Conservation (phyloP, 2,797 vertebrate genomes). For the Tokudaia muenninki region DNA sequence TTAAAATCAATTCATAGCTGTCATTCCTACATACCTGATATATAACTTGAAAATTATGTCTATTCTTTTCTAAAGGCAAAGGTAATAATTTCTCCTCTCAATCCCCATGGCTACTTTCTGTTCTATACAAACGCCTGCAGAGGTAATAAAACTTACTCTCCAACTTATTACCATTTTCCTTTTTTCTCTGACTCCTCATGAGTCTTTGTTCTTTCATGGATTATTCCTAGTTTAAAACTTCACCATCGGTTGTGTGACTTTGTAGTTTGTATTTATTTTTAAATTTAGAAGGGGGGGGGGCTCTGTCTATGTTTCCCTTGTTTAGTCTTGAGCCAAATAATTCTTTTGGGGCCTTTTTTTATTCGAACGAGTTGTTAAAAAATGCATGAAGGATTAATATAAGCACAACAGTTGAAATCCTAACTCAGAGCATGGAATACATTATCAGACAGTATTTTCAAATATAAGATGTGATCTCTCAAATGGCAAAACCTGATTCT, state of each 20-base stretch:
- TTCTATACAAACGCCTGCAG: background rate
- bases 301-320: background rate
- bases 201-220: background rate
- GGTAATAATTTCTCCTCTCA: background rate
- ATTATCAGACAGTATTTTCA: background rate
- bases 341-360: background rate
- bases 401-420: background rate
- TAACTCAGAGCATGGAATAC: background rate
- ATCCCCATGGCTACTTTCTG: background rate
- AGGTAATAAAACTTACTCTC: background rate
- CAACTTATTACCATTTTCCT: background rate
- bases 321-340: background rate
- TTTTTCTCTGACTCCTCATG: background rate
- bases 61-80: background rate
- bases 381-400: background rate
- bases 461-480: background rate
- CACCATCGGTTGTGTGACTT: background rate
- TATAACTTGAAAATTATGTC: background rate
- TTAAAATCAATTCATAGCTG: constrained; percentile 23
- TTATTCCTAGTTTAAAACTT: background rate
- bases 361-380: background rate
- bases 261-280: background rate
- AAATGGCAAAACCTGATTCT: background rate
- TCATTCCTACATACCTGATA: background rate
- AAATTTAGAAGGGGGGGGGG: background rate